phyloP scores from a whole-genome alignment of 2,888 invertebrate species.

The Nemurella pictetii region DNA sequence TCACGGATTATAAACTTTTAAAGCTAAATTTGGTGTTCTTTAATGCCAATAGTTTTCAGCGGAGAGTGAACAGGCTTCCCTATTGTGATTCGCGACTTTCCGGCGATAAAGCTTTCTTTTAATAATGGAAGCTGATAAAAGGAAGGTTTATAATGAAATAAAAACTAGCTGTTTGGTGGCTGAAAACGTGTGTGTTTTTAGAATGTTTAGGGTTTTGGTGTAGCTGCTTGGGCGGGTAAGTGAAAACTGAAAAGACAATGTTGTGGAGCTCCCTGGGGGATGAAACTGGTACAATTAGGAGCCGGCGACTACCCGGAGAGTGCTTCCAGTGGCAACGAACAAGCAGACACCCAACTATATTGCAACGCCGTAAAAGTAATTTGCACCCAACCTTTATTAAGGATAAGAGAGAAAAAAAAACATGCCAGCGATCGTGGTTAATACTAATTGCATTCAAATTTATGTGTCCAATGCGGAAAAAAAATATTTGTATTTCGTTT shows the following conservation, averaged over 20 bases:
- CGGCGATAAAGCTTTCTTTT: constrained; percentile 48
- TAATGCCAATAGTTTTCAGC: too few relatives aligned
- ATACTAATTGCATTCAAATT: background rate
- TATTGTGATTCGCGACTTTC: too few relatives aligned
- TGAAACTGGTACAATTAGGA: constrained; percentile 21
- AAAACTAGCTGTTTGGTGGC: constrained; percentile 50
- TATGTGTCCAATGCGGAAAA: background rate
- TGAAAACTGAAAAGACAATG: constrained; percentile 18
- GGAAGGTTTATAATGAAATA: constrained; percentile 49
- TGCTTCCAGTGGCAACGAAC: background rate
- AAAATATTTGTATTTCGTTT: background rate
- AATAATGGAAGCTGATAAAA: constrained; percentile 51
- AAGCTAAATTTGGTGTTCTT: too few relatives aligned
- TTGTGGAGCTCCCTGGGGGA: constrained; percentile 8
- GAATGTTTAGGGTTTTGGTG: background rate
- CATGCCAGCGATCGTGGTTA: background rate
- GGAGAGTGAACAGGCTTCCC: too few relatives aligned
- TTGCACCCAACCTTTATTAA: constrained; percentile 2
- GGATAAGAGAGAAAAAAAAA: background rate
- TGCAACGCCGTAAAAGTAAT: constrained; percentile 21
- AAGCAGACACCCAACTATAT: background rate
- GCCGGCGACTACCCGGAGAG: too few relatives aligned
- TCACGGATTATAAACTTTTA: too few relatives aligned
- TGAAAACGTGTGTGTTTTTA: constrained; percentile 48
- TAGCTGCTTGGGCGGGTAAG: background rate